These are phyloP conservation scores for Drosophila atripex DNA, from an alignment of 2,888 invertebrate genomes.

Conservation along the genomic window DNA sequence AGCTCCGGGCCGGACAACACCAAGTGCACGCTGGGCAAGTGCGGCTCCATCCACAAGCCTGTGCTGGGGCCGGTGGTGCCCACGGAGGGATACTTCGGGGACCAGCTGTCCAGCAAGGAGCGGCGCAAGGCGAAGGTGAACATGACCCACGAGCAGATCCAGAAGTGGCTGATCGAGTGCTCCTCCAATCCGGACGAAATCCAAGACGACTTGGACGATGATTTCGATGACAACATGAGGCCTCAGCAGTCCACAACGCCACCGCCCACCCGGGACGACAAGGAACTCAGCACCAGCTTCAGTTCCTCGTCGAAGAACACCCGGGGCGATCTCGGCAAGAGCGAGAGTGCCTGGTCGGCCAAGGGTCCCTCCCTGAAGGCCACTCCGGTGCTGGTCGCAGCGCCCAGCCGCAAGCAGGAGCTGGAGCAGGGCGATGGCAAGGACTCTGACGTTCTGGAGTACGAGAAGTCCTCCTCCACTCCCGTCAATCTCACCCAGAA, in stretches of 20 bases:
- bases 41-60: constrained; percentile 84
- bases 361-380: constrained; percentile 83
- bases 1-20: constrained; percentile 84
- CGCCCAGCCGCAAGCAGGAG: constrained; percentile 56
- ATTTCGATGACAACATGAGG: constrained; percentile 82
- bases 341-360: constrained; percentile 83
- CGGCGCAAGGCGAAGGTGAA: constrained; percentile 86
- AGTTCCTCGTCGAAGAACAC: constrained; percentile 82
- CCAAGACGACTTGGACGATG: constrained; percentile 83
- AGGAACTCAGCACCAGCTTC: constrained; percentile 81
- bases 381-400: constrained; percentile 80
- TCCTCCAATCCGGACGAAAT: constrained; percentile 85
- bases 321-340: constrained; percentile 81
- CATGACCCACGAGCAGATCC: constrained; percentile 89
- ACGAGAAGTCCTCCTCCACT: constrained; percentile 52
- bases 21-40: constrained; percentile 84
- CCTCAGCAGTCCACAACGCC: constrained; percentile 82
- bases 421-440: constrained; percentile 24
- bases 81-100: constrained; percentile 83
- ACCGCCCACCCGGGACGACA: constrained; percentile 82
- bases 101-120: constrained; percentile 83
- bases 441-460: constrained; percentile 54
- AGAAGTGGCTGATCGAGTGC: constrained; percentile 87
- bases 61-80: constrained; percentile 84
- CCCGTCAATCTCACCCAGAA: constrained; percentile 77